These are phyloP conservation scores for Brachynemurus nebulosus DNA, from an alignment of 2,888 invertebrate genomes.

Conservation along the genomic window DNA sequence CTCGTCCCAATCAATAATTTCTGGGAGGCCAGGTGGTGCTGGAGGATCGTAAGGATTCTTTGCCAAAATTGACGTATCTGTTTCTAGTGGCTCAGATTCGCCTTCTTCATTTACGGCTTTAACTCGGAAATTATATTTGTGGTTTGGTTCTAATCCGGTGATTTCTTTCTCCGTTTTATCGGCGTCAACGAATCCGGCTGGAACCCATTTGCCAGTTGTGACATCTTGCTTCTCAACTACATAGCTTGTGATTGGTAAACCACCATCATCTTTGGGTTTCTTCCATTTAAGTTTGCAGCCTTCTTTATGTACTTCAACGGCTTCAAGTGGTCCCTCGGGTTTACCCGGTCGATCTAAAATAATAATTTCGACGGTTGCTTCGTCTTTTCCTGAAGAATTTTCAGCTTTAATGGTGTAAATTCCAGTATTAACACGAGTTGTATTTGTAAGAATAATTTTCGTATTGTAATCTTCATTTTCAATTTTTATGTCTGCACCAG, in stretches of 20 bases:
- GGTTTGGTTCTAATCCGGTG: constrained; percentile 83
- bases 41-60: constrained; percentile 95
- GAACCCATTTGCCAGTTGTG: constrained; percentile 75
- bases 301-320: constrained; percentile 81
- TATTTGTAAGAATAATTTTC: constrained; percentile 64
- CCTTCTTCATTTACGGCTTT: constrained; percentile 96
- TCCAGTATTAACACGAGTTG: constrained; percentile 75
- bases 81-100: constrained; percentile 87
- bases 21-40: constrained; percentile 78
- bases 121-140: constrained; percentile 95
- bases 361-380: constrained; percentile 84
- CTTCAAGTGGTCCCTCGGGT: constrained; percentile 86
- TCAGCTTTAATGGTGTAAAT: constrained; percentile 83
- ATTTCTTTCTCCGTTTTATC: constrained; percentile 71
- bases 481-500: constrained; percentile 53
- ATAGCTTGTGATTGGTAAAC: constrained; percentile 79
- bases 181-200: constrained; percentile 71
- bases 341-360: constrained; percentile 72
- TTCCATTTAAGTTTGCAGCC: constrained; percentile 90
- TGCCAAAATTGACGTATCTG: constrained; percentile 76
- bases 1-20: constrained; percentile 83
- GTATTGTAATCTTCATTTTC: constrained; percentile 89
- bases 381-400: constrained; percentile 87
- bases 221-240: constrained; percentile 91
- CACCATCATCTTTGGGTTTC: constrained; percentile 93